A percentile compares a stretch with the other conserved stretches of the same genome.
phyloP scores from a whole-genome alignment of 2,797 vertebrate species.

The Pristis pectinata region DNA sequence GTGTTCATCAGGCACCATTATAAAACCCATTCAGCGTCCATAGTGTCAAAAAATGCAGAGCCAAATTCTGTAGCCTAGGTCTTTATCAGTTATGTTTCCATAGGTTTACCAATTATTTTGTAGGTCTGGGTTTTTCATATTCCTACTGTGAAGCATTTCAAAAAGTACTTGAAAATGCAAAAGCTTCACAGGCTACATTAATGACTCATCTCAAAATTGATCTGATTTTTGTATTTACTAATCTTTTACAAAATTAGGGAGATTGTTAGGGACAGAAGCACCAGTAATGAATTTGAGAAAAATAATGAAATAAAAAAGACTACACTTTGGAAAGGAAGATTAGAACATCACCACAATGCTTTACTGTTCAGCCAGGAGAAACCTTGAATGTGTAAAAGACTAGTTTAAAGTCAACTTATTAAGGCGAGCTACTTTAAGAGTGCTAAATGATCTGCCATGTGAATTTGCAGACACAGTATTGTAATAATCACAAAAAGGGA shows the following conservation, averaged over 20 bases:
- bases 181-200: background rate
- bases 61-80: background rate
- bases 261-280: background rate
- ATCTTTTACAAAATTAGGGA: background rate
- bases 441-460: background rate
- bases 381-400: no score
- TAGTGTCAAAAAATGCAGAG: background rate
- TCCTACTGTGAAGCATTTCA: no score
- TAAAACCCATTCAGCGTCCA: no score
- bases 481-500: background rate
- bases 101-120: background rate
- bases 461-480: background rate
- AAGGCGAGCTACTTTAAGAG: background rate
- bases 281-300: background rate
- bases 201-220: background rate
- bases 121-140: background rate
- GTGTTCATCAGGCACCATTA: no score
- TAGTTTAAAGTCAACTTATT: background rate
- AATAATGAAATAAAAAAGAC: background rate
- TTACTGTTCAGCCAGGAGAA: background rate
- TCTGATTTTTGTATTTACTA: background rate
- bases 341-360: background rate
- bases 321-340: background rate
- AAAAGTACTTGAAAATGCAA: background rate
- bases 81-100: background rate